Evolutionary conservation across 2,113 vertebrate species (phyloP), one percentile per base, ranked within the genome.

Genomic region (Pelecanoides urinatrix): DNA sequence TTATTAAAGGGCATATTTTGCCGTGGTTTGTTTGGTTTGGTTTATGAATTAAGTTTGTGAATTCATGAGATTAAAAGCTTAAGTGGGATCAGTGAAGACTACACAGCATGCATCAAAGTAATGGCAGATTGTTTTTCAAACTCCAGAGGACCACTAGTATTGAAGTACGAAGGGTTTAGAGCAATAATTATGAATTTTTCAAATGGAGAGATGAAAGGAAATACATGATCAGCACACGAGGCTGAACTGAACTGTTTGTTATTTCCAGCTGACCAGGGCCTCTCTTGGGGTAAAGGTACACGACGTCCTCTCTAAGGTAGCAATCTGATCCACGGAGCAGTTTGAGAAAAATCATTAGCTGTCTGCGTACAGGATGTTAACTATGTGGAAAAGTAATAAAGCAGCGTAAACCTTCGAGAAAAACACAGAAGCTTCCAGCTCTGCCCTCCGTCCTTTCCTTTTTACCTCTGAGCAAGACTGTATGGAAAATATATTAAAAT

Each of bases 51-150:
- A 96, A 83, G 71, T 93, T 95, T 67, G 72, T 76, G 92, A 87
- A 90, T 96, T 94, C 78, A 70, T 73, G 94, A 96, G 96, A 96
- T 97, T 97, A 97, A 97, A 96, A 95, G 97, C 96, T 98, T 97
- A 96, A 94, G 81, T 4, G 3, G 90, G 81, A 96, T 96, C 94
- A 96, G 90, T 95, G 93, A 76, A 92, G 91, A 94, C 70, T n/a
- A 78, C 96, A 82, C 92, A 94, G 89, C 85, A 87, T 45, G 96
- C 85, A 96, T 97, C 96, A 96, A 97, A 97, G 95, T 87, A 92
- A 96, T 89, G 94, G 86, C 6, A 3, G 92, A 86, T 96, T 97
- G 94, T 95, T 95, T 97, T 95, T 53, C 76, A 83, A 59, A 70
- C 91, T 95, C 93, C 71, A 70, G 91, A 97, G 88, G 76, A 55